A percentile compares a stretch with the other conserved stretches of the same genome.
phyloP scores from a whole-genome alignment of 2,888 invertebrate species.

The Junonia oenone region DNA sequence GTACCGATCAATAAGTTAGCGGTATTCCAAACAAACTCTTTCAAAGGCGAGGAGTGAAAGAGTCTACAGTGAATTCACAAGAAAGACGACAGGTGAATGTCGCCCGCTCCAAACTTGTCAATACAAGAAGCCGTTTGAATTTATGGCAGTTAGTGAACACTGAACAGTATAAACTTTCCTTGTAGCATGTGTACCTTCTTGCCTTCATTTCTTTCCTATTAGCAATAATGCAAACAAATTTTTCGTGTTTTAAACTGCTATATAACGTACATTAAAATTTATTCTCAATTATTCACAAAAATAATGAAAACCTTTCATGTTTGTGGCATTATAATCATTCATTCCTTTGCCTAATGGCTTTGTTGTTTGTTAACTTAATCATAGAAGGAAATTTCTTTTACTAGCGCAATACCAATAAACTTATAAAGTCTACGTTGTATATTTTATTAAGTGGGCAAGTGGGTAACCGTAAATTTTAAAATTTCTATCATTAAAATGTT shows the following conservation, averaged over 20 bases:
- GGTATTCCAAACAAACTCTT: conserved; percentile 21
- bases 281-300: too few species aligned
- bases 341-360: too few species aligned
- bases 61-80: conserved; percentile 32
- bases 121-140: conserved; percentile 35
- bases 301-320: too few species aligned
- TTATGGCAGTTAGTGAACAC: conserved; percentile 30
- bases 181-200: conserved; percentile 1
- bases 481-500: too few species aligned
- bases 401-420: neutral
- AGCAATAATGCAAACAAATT: conserved; percentile 5
- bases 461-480: too few species aligned
- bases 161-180: conserved; percentile 25
- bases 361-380: too few species aligned
- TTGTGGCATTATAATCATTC: too few species aligned
- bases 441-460: too few species aligned
- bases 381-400: neutral
- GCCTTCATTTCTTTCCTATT: conserved; percentile 5
- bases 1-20: conserved; percentile 22
- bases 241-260: neutral
- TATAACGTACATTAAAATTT: too few species aligned
- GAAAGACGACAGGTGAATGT: conserved; percentile 35
- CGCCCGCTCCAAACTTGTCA: conserved; percentile 31
- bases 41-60: conserved; percentile 26
- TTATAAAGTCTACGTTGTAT: neutral